Base-by-base conservation (phyloP, 2,797 vertebrate genomes). In the Falco biarmicus region DNA sequence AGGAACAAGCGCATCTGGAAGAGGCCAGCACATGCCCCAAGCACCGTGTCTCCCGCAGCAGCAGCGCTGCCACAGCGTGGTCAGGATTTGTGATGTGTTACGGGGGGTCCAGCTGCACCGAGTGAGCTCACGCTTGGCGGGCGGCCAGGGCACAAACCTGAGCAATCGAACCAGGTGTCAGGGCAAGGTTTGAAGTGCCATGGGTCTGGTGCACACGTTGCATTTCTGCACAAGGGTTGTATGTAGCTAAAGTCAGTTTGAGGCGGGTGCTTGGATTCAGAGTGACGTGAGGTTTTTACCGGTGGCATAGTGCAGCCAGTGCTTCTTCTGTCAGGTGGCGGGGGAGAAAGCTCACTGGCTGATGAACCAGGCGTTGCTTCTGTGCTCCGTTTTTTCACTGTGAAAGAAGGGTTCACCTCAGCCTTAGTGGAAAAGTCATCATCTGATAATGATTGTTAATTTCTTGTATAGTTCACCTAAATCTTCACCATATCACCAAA, bases 101-200 rank as follows among this genome's bases (percentile, higher is more conserved):
- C 1, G 20, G 60, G 57, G 81, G 79, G n/a, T 57, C 86, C 96
- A 95, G 96, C 96, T 97, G 97, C 47, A 13, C 10, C 9, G 51
- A n/a, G 24, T 97, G 96, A 96, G 94, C 81, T 93, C 92, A 95
- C 32, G 10, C 87, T 86, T 97, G 97, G 95, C 93, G 57, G 25
- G 45, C 8, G 34, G 94, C 96, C 97, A 96, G 86, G 65, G 37
- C 90, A 80, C 92, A 37, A 10, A 47, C 85, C 94, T 3, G 3
- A 53, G 94, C 90, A n/a, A 81, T 16, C 51, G 41, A 60, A 95
- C 86, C 69, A 56, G 88, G 71, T 82, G 79, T 59, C 2, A 2
- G 87, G 84, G 61, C 48, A 34, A 32, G 65, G 59, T 59, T 83
- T 82, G 71, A 79, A 86, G 65, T 63, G 60, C 79, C 79, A 32